These are phyloP conservation scores for Malurus leucopterus DNA, from an alignment of 2,797 vertebrate genomes.

Conservation along the genomic window DNA sequence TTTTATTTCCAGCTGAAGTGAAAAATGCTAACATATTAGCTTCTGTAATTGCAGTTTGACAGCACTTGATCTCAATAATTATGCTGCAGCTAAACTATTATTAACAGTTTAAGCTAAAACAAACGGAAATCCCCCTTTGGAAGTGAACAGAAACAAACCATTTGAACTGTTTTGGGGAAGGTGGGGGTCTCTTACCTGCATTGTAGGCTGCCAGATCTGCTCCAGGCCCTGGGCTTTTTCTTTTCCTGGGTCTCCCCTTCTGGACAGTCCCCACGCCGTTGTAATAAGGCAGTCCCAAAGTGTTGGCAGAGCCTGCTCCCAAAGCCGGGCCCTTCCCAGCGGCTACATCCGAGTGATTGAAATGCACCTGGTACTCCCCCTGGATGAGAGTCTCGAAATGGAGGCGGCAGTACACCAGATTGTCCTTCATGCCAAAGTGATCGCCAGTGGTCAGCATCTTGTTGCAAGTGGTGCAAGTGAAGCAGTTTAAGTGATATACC, in stretches of 20 bases:
- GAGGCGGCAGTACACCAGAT: constrained; percentile 95
- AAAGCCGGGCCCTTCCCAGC: constrained; percentile 83
- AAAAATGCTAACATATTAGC: constrained; percentile 66
- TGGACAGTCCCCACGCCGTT: constrained; percentile 96
- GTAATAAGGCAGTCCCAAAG: constrained; percentile 95
- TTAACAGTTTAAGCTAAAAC: constrained; percentile 71
- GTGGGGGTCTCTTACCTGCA: constrained; percentile 80
- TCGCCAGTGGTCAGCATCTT: constrained; percentile 98
- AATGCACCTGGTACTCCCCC: constrained; percentile 94
- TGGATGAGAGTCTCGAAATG: constrained; percentile 98
- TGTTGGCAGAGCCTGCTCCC: constrained; percentile 83
- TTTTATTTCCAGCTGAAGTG: constrained; percentile 69
- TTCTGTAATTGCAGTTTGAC: constrained; percentile 71
- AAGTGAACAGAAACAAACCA: constrained; percentile 55
- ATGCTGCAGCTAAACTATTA: constrained; percentile 70
- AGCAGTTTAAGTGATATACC: constrained; percentile 97
- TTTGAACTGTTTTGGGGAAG: background rate
- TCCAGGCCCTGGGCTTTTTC: constrained; percentile 93
- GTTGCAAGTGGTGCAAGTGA: constrained; percentile 96
- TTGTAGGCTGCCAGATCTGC: constrained; percentile 95
- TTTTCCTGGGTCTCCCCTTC: constrained; percentile 94
- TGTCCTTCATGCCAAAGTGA: constrained; percentile 99
- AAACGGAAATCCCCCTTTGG: constrained; percentile 63
- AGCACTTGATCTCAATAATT: constrained; percentile 71
- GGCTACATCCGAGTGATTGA: constrained; percentile 90